Conservation (phyloP, 1,140 invertebrate genomes). For the Drosophila watanabei region DNA sequence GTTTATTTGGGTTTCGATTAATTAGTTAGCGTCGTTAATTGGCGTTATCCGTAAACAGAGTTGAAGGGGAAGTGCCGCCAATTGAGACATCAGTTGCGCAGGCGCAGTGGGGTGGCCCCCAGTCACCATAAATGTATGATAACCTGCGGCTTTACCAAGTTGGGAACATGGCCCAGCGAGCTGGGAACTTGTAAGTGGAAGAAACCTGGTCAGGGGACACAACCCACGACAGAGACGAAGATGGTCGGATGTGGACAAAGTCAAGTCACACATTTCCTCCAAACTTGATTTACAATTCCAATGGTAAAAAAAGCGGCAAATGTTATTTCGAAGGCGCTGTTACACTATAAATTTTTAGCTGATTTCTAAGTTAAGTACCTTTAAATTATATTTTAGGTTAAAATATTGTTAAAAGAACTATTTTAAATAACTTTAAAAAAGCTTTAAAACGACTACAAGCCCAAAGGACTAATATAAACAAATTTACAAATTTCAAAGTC, state of each 20-base stretch:
- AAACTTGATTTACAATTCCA: slow-evolving; percentile 72
- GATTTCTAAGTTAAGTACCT: background rate
- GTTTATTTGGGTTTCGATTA: slow-evolving; percentile 55
- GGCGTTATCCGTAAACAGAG: slow-evolving; percentile 51
- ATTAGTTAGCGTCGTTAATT: slow-evolving; percentile 71
- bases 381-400: too few relatives aligned
- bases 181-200: slow-evolving; percentile 11
- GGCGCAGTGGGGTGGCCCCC: slow-evolving; percentile 20
- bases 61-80: slow-evolving; percentile 53
- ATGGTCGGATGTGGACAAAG: slow-evolving; percentile 36
- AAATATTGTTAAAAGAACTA: background rate
- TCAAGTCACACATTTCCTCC: slow-evolving; percentile 78
- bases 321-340: background rate
- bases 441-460: background rate
- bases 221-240: slow-evolving; percentile 35
- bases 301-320: slow-evolving; percentile 42
- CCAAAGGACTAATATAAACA: too few relatives aligned
- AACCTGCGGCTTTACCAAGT: slow-evolving; percentile 23
- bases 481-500: background rate
- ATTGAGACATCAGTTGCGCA: slow-evolving; percentile 54
- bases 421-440: background rate
- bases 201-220: slow-evolving; percentile 40
- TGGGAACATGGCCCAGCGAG: slow-evolving; percentile 5
- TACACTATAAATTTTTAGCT: background rate
- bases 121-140: slow-evolving; percentile 17